Evolutionary conservation across 2,888 invertebrate species (phyloP), one percentile per base, ranked within the genome.

Genomic region (Mythimna pallens): DNA sequence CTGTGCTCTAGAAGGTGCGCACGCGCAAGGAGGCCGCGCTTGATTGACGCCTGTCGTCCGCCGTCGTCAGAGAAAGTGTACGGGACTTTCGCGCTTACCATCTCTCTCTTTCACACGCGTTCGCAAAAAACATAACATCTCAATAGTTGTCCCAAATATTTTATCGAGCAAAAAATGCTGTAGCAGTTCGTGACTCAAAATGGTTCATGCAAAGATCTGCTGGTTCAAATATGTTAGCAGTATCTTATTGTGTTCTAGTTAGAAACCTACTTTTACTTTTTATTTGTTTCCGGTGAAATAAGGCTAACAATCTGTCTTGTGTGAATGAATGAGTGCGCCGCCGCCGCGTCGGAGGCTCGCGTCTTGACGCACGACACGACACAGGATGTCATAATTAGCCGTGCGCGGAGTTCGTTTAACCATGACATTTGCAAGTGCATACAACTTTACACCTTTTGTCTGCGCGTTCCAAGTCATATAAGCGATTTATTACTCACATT

Each of bases 21-120:
- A 70, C 34, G 79, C 80, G 75, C 78, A 82, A 76, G 54, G 73
- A 79, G 84, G 84, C 74, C 81, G 77, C 66, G 70, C 50, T 62
- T 88, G 86, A 89, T 85, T 86, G 89, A 88, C 86, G 80, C 72
- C 65, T 83, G 83, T 66, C 79, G 70, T 57, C 57, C 76, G 80
- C 86, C 47, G 34, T 61, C 78, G 54, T 47, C 67, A 76, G 88
- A 90, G 92, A 91, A 91, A 91, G 92, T 91, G 84, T 88, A 90
- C 91, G 91, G 90, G 88, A 89, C 90, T 90, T 89, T 89, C 84
- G 82, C 76, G 71, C 36, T 52, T 52, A 68, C 69, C 76, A 73
- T 84, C 69, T 82, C 78, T 72, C 84, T 73, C 76, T 82, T 78
- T 73, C 73, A 73, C 75, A 67, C 43, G 72, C 74, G 69, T 76